Conservation (phyloP, 2,888 invertebrate genomes). For the Polydrusus tereticollis region DNA sequence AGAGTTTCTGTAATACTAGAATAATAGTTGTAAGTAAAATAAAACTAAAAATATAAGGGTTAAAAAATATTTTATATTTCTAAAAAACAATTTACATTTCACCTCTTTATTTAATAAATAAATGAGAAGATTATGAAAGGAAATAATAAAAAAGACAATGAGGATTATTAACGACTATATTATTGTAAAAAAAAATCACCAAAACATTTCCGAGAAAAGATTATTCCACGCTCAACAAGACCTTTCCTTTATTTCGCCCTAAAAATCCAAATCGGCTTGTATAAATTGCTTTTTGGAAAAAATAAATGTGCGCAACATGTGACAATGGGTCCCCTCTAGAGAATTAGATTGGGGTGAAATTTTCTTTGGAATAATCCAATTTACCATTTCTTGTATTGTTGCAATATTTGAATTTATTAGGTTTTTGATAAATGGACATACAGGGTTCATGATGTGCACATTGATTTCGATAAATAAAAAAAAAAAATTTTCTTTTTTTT, state of each 20-base stretch:
- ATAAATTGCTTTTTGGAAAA: constrained; percentile 11
- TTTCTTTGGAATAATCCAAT: constrained; percentile 2
- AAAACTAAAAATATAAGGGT: too few relatives aligned
- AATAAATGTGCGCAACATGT: constrained; percentile 10
- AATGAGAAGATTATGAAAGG: too few relatives aligned
- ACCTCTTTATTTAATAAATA: too few relatives aligned
- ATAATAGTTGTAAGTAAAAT: too few relatives aligned
- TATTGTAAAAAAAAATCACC: neutral
- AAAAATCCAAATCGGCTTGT: constrained; percentile 10
- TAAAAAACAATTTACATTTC: too few relatives aligned
- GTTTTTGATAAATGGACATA: constrained; percentile 2
- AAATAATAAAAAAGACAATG: neutral
- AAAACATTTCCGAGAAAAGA: neutral
- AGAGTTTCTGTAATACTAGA: too few relatives aligned
- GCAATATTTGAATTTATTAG: constrained; percentile 2
- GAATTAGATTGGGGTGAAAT: constrained; percentile 1
- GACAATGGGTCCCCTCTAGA: constrained; percentile 2
- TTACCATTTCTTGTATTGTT: constrained; percentile 5
- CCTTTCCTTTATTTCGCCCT: constrained; percentile 2
- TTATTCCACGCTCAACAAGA: neutral
- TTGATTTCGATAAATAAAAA: too few relatives aligned
- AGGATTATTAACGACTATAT: neutral
- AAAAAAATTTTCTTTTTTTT: too few relatives aligned
- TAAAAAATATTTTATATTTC: too few relatives aligned
- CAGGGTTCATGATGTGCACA: too few relatives aligned